Conservation (phyloP, 2,797 vertebrate genomes). For the Chiroxiphia lanceolata region DNA sequence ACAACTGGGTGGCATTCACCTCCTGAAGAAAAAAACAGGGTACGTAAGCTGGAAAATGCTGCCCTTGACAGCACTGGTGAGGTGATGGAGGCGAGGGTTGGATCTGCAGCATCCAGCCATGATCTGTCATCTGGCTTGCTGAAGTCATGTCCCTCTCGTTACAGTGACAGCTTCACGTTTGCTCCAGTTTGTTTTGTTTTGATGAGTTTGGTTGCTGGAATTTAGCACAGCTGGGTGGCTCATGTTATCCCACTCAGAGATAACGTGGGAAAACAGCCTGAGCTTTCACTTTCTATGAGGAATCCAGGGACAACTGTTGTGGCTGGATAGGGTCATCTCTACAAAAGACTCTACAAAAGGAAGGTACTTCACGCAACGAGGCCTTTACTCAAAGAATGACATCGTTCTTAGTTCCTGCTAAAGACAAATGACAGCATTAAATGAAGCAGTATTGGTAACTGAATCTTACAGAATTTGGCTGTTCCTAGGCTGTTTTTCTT, state of each 20-base stretch:
- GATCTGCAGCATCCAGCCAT: neutral
- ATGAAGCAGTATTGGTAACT: neutral
- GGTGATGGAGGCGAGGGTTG: neutral
- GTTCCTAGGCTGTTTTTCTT: neutral
- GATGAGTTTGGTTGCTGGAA: constrained; percentile 2
- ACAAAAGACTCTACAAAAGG: neutral
- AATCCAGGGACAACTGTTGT: neutral
- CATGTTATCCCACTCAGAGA: neutral
- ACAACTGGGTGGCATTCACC: neutral
- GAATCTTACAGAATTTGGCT: neutral
- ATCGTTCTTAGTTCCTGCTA: neutral
- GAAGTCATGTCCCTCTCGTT: neutral
- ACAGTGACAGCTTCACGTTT: neutral
- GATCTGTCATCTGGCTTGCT: neutral
- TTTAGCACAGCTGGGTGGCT: neutral
- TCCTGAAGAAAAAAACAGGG: neutral
- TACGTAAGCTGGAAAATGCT: neutral
- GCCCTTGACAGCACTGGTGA: neutral
- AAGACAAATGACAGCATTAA: neutral
- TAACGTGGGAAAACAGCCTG: neutral
- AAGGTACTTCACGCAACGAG: neutral
- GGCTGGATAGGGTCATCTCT: neutral
- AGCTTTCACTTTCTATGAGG: neutral
- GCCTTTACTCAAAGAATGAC: neutral
- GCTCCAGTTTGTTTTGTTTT: constrained; percentile 28